Conservation (phyloP, 2,113 vertebrate genomes). For the Daubentonia madagascariensis region DNA sequence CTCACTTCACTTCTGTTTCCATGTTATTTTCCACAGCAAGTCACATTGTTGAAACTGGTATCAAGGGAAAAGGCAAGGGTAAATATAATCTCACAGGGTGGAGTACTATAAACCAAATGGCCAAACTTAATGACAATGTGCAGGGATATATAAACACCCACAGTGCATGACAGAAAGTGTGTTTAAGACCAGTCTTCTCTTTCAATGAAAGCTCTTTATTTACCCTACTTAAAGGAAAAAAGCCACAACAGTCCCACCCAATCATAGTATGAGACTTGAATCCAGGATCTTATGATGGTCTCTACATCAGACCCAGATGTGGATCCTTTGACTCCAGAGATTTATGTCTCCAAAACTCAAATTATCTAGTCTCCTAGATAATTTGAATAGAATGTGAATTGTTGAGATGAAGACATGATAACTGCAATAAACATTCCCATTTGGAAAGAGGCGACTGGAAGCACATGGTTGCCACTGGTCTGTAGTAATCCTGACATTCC, state of each 20-base stretch:
- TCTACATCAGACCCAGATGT: neutral
- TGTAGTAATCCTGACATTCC: neutral
- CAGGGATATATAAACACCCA: neutral
- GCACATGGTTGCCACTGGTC: rapidly evolving
- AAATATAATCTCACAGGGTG: neutral
- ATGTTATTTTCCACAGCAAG: neutral
- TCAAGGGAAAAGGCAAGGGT: neutral
- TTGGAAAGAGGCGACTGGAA: neutral
- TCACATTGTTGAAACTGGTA: neutral
- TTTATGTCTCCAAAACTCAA: neutral
- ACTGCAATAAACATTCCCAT: neutral
- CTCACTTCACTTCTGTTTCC: neutral
- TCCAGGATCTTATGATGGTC: neutral
- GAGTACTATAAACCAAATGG: neutral
- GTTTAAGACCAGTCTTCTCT: neutral
- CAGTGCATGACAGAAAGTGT: neutral
- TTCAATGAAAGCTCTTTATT: neutral
- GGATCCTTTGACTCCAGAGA: neutral
- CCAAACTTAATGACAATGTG: neutral
- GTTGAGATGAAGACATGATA: neutral
- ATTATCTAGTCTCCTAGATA: neutral
- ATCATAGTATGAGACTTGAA: neutral
- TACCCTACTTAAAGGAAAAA: neutral
- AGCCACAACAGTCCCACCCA: neutral
- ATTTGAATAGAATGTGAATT: no score